Evolutionary conservation across 2,888 invertebrate genomes (phyloP), one percentile per base, ranked within the genome.

Genomic region (Aphrophora alni): DNA sequence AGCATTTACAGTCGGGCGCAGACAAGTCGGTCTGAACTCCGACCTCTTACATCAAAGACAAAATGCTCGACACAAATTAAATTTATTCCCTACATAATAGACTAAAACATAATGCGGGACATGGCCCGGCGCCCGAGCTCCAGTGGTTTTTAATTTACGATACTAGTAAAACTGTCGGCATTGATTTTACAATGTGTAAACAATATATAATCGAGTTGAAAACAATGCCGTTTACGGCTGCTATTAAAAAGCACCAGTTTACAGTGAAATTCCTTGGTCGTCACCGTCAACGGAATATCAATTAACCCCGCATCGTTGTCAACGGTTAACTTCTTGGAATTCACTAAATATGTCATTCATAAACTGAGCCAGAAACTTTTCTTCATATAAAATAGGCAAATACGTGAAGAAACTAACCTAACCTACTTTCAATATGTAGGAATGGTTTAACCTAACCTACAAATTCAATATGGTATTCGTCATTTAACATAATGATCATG

Each of bases 181-280:
- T 77, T 33, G 77, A 77, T 77, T 77, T 77, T 77, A 77, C 77
- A 77, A 77, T 71, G 77, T 77, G 77, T 77, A 77, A 77, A 77
- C 77, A 77, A 77, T 77, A 77, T 77, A 77, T 77, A 71, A 71
- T 69, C 27, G 33, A 38, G 77, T 38, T 71, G 12, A 26, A 12
- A 44, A 44, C 44, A 14, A 44, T 44, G 14, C 44, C 44, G 44
- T 44, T 44, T 44, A 44, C 44, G 44, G 44, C 44, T 17, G 44
- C 44, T 17, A 17, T 44, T 44, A 44, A 44, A 44, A 44, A 33
- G 12, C 44, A 44, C 44, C 10, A 44, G 44, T 44, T 44, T 44
- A 4, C 44, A 17, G 17, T 14, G 44, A 44, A 44, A 44, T 44
- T 14, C 44, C 44, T 33, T 8, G 33, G 33, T n/a, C n/a, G n/a